Percentiles rank a stretch among this genome's conserved stretches.
Conservation (phyloP, 2,113 vertebrate genomes). For the Xyliphius kryptos region DNA sequence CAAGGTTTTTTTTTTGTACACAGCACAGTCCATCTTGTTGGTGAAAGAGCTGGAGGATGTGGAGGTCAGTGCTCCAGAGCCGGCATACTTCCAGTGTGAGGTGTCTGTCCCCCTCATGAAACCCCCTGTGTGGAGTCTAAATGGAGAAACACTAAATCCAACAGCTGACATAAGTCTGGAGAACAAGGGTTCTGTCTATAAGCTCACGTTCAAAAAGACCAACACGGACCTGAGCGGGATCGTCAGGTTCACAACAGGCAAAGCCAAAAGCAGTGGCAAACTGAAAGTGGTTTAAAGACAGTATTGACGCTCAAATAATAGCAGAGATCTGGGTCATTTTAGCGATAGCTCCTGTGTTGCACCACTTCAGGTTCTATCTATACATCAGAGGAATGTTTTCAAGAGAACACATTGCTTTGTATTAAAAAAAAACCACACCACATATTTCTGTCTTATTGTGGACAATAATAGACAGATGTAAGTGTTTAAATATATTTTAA, state of each 20-base stretch:
- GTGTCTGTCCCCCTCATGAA: conserved; percentile 59
- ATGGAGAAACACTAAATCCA: conserved; percentile 53
- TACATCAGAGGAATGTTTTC: too few species aligned
- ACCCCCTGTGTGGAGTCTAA: conserved; percentile 65
- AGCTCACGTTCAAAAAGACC: conserved; percentile 60
- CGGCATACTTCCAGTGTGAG: conserved; percentile 64
- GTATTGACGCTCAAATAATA: neutral
- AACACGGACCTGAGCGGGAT: conserved; percentile 57
- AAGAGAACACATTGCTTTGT: too few species aligned
- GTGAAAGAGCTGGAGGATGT: conserved; percentile 56
- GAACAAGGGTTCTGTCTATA: conserved; percentile 55
- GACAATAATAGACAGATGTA: too few species aligned
- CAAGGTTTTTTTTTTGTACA: neutral
- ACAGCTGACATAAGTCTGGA: conserved; percentile 56
- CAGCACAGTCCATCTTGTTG: conserved; percentile 62
- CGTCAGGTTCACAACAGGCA: conserved; percentile 64
- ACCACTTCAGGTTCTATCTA: too few species aligned
- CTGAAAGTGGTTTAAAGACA: conserved; percentile 46
- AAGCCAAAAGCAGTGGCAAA: conserved; percentile 59
- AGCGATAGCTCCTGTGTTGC: too few species aligned
- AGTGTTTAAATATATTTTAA: too few species aligned
- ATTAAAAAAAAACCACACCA: too few species aligned
- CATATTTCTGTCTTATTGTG: too few species aligned
- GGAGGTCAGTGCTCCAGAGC: conserved; percentile 53
- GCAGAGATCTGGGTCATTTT: too few species aligned